These are phyloP conservation scores for Coluber constrictor DNA, from an alignment of 2,797 vertebrate genomes.

Conservation along the genomic window DNA sequence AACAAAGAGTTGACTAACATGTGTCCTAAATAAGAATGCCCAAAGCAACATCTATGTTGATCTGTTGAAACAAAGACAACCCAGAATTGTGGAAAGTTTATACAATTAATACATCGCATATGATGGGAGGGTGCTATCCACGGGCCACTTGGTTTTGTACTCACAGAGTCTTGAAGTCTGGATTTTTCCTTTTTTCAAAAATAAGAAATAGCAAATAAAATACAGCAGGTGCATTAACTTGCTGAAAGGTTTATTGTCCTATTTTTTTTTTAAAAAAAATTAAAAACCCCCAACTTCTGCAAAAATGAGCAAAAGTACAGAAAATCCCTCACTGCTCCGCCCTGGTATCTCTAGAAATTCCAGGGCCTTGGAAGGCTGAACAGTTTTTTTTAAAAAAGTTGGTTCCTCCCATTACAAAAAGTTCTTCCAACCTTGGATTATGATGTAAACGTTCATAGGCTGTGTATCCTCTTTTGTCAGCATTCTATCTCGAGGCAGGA, in stretches of 20 bases:
- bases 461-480: neutral
- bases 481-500: neutral
- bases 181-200: neutral
- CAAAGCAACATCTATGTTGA: neutral
- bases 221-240: neutral
- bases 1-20: neutral
- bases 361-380: neutral
- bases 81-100: neutral
- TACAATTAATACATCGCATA: neutral
- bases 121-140: neutral
- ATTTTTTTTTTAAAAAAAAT: neutral
- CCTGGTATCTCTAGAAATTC: neutral
- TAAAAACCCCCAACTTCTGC: neutral
- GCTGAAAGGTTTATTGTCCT: neutral
- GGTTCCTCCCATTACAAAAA: neutral
- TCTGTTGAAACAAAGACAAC: neutral
- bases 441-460: neutral
- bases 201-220: neutral
- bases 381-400: neutral
- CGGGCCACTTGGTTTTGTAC: neutral
- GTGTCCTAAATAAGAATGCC: neutral
- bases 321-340: neutral
- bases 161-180: neutral
- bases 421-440: neutral
- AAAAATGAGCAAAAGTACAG: neutral